These are phyloP conservation scores for Dugesia japonica DNA, from an alignment of 2,888 invertebrate species.

Conservation along the genomic window DNA sequence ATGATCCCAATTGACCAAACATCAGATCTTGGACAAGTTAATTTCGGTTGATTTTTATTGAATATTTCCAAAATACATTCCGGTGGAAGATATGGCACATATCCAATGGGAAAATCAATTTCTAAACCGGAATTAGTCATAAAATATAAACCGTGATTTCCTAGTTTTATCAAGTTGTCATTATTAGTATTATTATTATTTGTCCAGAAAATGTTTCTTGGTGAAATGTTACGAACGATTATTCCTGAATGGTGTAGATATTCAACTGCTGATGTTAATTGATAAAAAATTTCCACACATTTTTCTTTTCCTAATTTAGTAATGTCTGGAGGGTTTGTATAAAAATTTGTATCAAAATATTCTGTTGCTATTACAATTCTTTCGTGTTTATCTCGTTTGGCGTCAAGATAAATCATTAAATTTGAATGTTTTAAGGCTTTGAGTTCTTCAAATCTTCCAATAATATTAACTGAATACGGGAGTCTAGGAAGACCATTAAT, in stretches of 20 bases:
- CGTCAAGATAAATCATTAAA: neutral
- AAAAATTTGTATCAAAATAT: neutral
- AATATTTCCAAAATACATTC: neutral
- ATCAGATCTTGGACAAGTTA: neutral
- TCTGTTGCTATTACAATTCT: constrained; percentile 12
- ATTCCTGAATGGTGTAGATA: neutral
- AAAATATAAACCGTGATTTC: neutral
- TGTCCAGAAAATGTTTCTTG: neutral
- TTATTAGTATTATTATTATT: no score
- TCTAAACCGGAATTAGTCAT: neutral
- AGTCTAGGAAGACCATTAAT: neutral
- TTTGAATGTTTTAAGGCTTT: neutral
- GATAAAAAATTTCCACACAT: neutral
- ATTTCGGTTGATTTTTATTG: neutral
- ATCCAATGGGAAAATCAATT: neutral
- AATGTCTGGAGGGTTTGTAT: neutral
- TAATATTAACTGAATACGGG: neutral
- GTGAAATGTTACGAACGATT: neutral
- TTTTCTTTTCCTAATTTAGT: neutral
- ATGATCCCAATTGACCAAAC: neutral
- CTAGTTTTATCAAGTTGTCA: neutral
- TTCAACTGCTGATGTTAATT: neutral
- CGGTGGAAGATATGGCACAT: neutral
- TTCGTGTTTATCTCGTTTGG: neutral
- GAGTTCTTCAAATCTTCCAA: neutral